phyloP scores from a whole-genome alignment of 1,140 invertebrate genomes.

The Atopsyche davidsoni region DNA sequence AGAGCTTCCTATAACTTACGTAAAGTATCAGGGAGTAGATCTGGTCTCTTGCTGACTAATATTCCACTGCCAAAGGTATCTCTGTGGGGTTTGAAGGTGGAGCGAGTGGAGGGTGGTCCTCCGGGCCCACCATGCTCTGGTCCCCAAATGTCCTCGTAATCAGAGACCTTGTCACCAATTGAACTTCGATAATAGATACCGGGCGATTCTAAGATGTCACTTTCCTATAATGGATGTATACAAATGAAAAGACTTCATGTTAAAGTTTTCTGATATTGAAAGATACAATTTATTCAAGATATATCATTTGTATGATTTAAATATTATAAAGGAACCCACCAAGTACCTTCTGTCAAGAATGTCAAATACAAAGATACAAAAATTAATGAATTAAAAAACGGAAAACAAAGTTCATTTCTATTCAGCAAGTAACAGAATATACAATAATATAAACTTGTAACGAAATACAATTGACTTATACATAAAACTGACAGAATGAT shows the following conservation, averaged over 20 bases:
- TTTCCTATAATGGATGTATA: constrained; percentile 57
- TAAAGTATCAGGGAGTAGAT: constrained; percentile 59
- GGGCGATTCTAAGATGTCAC: constrained; percentile 78
- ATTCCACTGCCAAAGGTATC: constrained; percentile 44
- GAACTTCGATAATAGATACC: constrained; percentile 78
- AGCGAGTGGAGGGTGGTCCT: constrained; percentile 44
- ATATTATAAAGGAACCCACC: neutral
- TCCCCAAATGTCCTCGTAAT: constrained; percentile 93
- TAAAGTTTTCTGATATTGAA: neutral
- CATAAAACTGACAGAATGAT: too few species aligned
- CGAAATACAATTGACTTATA: neutral
- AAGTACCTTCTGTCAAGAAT: too few species aligned
- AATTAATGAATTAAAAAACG: neutral
- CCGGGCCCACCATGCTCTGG: constrained; percentile 53
- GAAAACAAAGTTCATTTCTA: neutral
- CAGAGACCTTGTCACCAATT: constrained; percentile 84
- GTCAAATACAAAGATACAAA: neutral
- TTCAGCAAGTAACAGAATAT: neutral
- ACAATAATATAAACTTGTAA: neutral
- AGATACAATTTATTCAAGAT: neutral
- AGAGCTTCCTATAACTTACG: constrained; percentile 44
- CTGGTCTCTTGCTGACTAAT: constrained; percentile 54
- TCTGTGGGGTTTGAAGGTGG: constrained; percentile 49
- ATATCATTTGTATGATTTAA: neutral
- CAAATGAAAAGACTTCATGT: neutral